phyloP scores from a whole-genome alignment of 2,888 invertebrate species.

The Sminthurides aquaticus region DNA sequence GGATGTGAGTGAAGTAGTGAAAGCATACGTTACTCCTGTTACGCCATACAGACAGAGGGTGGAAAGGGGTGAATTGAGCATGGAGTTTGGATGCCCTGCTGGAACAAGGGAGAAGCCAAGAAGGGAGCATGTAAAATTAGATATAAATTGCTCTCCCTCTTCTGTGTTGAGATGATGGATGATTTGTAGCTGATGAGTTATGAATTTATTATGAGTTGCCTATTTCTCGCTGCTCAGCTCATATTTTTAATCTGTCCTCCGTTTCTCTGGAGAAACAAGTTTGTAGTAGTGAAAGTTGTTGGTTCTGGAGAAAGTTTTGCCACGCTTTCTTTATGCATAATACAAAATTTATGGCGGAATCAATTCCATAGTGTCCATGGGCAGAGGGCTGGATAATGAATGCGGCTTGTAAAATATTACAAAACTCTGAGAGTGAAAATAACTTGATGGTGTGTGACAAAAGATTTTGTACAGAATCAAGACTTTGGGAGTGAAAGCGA shows the following conservation, averaged over 20 bases:
- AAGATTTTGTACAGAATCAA: too few species aligned
- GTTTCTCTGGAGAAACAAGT: not conserved
- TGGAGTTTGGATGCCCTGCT: too few species aligned
- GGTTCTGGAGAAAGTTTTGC: too few species aligned
- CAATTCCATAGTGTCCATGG: not conserved
- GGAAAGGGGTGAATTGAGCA: too few species aligned
- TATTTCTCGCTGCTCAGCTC: conserved; percentile 16
- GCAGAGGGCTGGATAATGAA: not conserved
- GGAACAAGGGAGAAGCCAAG: too few species aligned
- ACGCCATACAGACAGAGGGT: too few species aligned
- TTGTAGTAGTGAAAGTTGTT: not conserved
- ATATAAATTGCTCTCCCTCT: conserved; percentile 27
- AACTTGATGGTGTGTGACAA: too few species aligned
- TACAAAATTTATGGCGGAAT: not conserved
- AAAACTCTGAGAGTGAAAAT: too few species aligned
- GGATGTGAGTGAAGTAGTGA: too few species aligned
- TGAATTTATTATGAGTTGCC: conserved; percentile 30
- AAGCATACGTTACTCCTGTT: too few species aligned
- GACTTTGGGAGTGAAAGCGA: too few species aligned
- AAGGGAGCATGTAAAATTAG: conserved; percentile 28
- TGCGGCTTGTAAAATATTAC: not conserved
- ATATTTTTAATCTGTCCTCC: conserved; percentile 22
- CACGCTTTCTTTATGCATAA: not conserved
- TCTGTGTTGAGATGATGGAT: conserved; percentile 26
- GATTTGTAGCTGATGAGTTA: conserved; percentile 27